These are phyloP conservation scores for Myoxocephalus aenaeus DNA, from an alignment of 2,797 vertebrate genomes.

Conservation along the genomic window DNA sequence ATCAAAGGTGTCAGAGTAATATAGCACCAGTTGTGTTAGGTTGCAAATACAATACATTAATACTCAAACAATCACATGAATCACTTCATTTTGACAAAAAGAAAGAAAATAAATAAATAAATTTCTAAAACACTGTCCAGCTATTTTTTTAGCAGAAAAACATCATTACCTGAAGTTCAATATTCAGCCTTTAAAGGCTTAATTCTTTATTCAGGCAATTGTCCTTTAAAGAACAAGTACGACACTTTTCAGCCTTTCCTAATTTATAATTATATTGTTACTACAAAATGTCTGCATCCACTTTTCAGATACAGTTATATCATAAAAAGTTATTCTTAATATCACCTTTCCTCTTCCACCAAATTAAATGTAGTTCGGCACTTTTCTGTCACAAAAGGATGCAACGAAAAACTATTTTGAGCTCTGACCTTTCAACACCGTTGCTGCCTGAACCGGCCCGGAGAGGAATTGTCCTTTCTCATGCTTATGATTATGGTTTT, in stretches of 20 bases:
- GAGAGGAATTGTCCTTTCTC: constrained; percentile 40
- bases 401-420: constrained; percentile 17
- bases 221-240: constrained; percentile 5
- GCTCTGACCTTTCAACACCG: constrained; percentile 45
- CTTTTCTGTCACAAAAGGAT: constrained; percentile 34
- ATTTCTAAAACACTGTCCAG: constrained; percentile 38
- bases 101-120: constrained; percentile 10
- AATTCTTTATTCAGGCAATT: not conserved
- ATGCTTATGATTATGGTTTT: constrained; percentile 38
- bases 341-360: not conserved
- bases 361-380: constrained; percentile 31
- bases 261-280: constrained; percentile 34
- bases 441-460: constrained; percentile 28
- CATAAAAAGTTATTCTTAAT: constrained; percentile 8
- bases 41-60: constrained; percentile 51
- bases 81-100: constrained; percentile 33
- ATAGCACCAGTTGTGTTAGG: constrained; percentile 78
- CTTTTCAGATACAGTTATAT: constrained; percentile 7
- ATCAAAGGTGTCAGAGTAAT: constrained; percentile 52
- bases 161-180: constrained; percentile 21
- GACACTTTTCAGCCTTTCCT: not conserved
- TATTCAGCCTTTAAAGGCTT: constrained; percentile 25
- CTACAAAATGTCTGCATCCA: constrained; percentile 49
- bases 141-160: constrained; percentile 31
- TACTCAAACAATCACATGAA: constrained; percentile 37